Evolutionary conservation across 2,113 vertebrate species (phyloP).

Genomic region (Podiceps cristatus): DNA sequence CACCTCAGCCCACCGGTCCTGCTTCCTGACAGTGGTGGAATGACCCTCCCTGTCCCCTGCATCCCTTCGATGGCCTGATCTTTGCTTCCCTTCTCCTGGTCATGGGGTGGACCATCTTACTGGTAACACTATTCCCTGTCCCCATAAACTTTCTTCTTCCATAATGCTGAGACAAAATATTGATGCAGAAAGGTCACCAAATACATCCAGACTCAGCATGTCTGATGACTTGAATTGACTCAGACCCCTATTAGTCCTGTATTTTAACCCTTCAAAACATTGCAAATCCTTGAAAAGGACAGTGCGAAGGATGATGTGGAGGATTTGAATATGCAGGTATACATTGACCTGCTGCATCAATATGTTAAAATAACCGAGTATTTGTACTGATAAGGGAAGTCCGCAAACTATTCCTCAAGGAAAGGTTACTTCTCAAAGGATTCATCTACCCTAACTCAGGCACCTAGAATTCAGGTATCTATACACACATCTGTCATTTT

Average conservation of each 20-base stretch:
- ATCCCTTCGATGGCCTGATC: neutral
- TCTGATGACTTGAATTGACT: neutral
- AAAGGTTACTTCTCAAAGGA: neutral
- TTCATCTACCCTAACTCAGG: neutral
- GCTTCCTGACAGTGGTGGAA: neutral
- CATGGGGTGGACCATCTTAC: fast-evolving
- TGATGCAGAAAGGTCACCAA: neutral
- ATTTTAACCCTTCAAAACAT: neutral
- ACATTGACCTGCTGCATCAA: neutral
- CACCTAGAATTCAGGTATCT: too few relatives aligned
- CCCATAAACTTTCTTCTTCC: neutral
- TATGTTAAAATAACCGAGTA: neutral
- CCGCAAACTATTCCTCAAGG: neutral
- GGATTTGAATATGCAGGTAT: neutral
- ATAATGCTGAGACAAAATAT: neutral
- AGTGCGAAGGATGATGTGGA: neutral
- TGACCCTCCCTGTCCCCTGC: neutral
- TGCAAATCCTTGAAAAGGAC: neutral
- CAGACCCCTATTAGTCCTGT: neutral
- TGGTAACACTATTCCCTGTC: neutral
- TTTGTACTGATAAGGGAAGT: neutral
- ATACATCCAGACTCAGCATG: neutral
- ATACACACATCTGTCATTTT: neutral
- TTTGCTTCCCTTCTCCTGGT: neutral
- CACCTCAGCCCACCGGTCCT: neutral